Evolutionary conservation across 2,113 vertebrate species (phyloP), one percentile per base, ranked within the genome.

Genomic region (Diadophis punctatus): DNA sequence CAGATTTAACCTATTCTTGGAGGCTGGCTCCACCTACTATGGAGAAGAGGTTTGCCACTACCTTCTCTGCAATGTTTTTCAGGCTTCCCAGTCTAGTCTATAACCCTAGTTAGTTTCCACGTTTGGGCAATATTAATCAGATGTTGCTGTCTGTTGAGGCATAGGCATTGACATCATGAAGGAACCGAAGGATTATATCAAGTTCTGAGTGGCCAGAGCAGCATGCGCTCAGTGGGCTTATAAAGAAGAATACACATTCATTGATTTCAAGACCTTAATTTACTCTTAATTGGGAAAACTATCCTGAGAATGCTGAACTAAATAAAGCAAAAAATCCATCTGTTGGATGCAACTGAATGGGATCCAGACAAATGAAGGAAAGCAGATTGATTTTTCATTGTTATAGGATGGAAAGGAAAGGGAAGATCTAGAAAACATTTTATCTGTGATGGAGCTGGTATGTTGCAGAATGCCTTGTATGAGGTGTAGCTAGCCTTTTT

Each of bases 291-390:
- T 80, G n/a, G 18, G n/a, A 39, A 80, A 80, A n/a, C n/a, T 39
- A 80, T 80, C 16, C n/a, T 74, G 14, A 18, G 16, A 74, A 74
- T 8, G n/a, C 34, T 74, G n/a, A 80, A 74, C 63, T 74, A 34
- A 34, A 39, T 9, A 80, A 80, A 80, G 39, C 68, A 30, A 74
- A 34, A 20, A 80, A 20, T 23, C 88, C 9, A 56, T 23, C 43
- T 84, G 5, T 30, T 89, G 10, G 34, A 16, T 4, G 30, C 23
- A 16, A 10, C 95, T 95, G 96, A 96, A 96, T 97, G 96, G 97
- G 97, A 97, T 84, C 93, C 97, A 98, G 98, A 97, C 98, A 98
- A 95, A 97, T 97, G 97, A 95, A 93, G 96, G 97, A 98, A 97
- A 97, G 88, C 95, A 87, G 94, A 94, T 93, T 95, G 96, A 80